phyloP scores from a whole-genome alignment of 23 tunicate species.

The Styela clava region DNA sequence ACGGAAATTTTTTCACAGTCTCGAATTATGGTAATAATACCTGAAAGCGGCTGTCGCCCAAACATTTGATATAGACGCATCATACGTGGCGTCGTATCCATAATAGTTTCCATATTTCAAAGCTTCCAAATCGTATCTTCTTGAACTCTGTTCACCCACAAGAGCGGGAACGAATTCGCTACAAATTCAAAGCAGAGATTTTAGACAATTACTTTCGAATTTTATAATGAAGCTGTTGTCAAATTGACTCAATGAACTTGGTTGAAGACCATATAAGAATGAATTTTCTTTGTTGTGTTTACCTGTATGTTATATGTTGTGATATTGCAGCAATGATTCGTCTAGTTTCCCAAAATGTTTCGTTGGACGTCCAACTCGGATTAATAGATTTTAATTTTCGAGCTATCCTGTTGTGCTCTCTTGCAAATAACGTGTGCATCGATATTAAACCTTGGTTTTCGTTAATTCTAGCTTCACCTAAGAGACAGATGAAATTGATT shows the following conservation, averaged over 20 bases:
- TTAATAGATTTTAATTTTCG: conserved; percentile 45
- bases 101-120: conserved; percentile 55
- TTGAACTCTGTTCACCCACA: conserved; percentile 46
- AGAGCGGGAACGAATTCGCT: conserved; percentile 64
- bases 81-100: conserved; percentile 78
- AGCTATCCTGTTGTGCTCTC: conserved; percentile 82
- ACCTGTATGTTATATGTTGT: conserved; percentile 74
- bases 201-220: not conserved
- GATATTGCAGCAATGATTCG: conserved; percentile 48
- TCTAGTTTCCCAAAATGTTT: conserved; percentile 52
- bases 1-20: no score
- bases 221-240: not conserved
- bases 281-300: not conserved
- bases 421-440: conserved; percentile 39
- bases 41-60: conserved; percentile 89
- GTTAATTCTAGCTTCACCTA: conserved; percentile 68
- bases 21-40: conserved; percentile 22
- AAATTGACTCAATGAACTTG: no score
- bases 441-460: conserved; percentile 72
- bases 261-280: not conserved
- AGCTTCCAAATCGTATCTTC: conserved; percentile 42
- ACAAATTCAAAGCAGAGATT: conserved; percentile 3
- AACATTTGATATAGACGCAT: conserved; percentile 65
- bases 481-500: no score
- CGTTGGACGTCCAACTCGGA: conserved; percentile 55